Evolutionary conservation across 2,113 vertebrate genomes (phyloP).

Genomic region (Cricetomys ansorgei): DNA sequence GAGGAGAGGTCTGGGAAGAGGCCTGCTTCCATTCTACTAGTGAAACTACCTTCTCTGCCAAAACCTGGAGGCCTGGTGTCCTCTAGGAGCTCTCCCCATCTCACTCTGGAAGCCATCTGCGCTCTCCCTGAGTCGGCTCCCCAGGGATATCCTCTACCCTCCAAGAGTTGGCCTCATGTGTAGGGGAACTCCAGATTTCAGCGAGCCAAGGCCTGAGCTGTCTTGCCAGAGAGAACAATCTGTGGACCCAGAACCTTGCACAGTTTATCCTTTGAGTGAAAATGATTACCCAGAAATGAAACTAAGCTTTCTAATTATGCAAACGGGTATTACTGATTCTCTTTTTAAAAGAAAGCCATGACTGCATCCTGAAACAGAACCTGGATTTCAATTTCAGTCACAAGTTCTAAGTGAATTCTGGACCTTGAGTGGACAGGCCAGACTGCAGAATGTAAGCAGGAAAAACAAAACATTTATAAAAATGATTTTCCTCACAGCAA

Average conservation of each 20-base stretch:
- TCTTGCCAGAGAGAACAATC: conserved; percentile 32
- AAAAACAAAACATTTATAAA: not conserved
- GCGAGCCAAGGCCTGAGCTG: not conserved
- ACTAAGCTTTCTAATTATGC: conserved; percentile 48
- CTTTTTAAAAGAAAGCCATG: not conserved
- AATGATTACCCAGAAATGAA: conserved; percentile 40
- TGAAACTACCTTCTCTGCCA: conserved; percentile 37
- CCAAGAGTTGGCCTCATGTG: not conserved
- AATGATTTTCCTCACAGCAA: not conserved
- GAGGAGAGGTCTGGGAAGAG: not conserved
- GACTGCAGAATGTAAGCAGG: not conserved
- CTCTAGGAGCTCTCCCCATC: conserved; percentile 22
- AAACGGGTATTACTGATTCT: not conserved
- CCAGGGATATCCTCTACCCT: conserved; percentile 34
- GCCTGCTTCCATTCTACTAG: conserved; percentile 44
- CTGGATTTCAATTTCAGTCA: conserved; percentile 25
- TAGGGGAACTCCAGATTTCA: conserved; percentile 52
- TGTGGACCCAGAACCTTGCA: not conserved
- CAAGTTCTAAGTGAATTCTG: not conserved
- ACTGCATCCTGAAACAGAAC: not conserved
- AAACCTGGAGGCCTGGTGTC: not conserved
- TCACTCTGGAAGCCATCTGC: conserved; percentile 62
- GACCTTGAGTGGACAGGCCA: not conserved
- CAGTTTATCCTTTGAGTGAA: not conserved
- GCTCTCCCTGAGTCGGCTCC: not conserved